Percentiles rank a stretch among this genome's conserved stretches.
Conservation (phyloP, 2,888 invertebrate genomes). For the Eugnorisma glareosa region DNA sequence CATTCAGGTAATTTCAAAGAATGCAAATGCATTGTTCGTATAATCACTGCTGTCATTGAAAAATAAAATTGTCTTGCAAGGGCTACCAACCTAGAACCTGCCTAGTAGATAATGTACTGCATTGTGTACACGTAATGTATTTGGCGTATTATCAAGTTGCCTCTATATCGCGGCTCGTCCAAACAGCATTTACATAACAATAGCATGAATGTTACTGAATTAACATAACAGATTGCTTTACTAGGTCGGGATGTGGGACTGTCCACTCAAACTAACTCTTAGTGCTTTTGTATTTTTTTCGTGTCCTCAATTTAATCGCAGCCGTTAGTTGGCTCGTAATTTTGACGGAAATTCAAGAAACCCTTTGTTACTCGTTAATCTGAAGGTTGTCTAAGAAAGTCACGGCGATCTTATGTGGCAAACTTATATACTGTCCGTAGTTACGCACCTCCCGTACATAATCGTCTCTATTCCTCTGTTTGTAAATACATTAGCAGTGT, state of each 20-base stretch:
- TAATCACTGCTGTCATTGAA: slow-evolving; percentile 36
- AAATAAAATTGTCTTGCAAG: slow-evolving; percentile 40
- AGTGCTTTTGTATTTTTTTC: slow-evolving; percentile 33
- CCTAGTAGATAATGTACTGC: slow-evolving; percentile 37
- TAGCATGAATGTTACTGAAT: slow-evolving; percentile 78
- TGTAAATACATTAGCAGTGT: not conserved
- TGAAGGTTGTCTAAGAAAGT: not conserved
- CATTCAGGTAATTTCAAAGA: slow-evolving; percentile 36
- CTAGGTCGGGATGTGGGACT: slow-evolving; percentile 78
- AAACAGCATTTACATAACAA: slow-evolving; percentile 84
- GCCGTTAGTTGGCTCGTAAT: not conserved
- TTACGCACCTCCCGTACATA: not conserved
- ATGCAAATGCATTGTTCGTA: slow-evolving; percentile 47
- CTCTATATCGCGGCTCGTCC: slow-evolving; percentile 62
- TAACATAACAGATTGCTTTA: slow-evolving; percentile 84
- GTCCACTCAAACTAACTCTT: slow-evolving; percentile 55
- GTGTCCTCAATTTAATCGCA: slow-evolving; percentile 31
- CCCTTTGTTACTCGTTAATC: not conserved
- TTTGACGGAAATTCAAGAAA: not conserved
- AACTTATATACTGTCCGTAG: not conserved
- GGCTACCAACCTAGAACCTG: slow-evolving; percentile 16
- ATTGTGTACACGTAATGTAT: slow-evolving; percentile 60
- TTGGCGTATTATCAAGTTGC: slow-evolving; percentile 66
- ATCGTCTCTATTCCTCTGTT: not conserved
- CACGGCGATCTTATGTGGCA: not conserved